Evolutionary conservation across 2,888 invertebrate species (phyloP), one percentile per base, ranked within the genome.

Genomic region (Drymonia ruficornis): DNA sequence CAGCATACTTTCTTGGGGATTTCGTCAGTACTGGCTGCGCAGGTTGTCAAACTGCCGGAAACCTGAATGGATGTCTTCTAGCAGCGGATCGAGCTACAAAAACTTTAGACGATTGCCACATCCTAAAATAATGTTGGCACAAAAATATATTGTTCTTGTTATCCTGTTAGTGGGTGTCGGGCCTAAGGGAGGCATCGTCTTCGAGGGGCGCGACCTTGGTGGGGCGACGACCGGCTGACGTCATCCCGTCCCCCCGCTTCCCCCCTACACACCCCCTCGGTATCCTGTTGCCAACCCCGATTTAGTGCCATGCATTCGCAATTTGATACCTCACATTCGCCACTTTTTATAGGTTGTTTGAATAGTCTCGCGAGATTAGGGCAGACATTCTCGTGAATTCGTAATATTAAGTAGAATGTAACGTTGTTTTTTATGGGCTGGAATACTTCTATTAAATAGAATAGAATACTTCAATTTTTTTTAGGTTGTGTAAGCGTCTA

Each of bases 191-290:
- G 47, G 52, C 59, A 67, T 54, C 52, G 52, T 47, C 52, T 55
- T 52, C 42, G 53, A 70, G 72, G 68, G 66, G 74, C 60, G 64
- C 73, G 75, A 77, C 82, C 81, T 81, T 78, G 74, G 64, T 55
- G 65, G 81, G 74, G 69, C 82, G 77, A 69, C 83, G 81, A 84
- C 82, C 84, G 76, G 55, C 59, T 84, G 81, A 83, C 82, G 84
- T 84, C 81, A 81, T 60, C 54, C 50, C 7, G 4, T 23, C 53
- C 61, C 65, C 51, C 52, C 53, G 48, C 29, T 29, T 28, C 16
- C 12, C 13, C 18, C 34, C 29, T 18, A 23, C 12, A 12, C 28
- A 54, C 43, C 56, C 57, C 67, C 67, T 62, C 53, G 59, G 19
- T 54, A 58, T 57, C 71, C 72, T 76, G 83, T 80, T 80, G 74